Conservation (phyloP, 1,140 invertebrate genomes). For the Cryptotermes secundus region DNA sequence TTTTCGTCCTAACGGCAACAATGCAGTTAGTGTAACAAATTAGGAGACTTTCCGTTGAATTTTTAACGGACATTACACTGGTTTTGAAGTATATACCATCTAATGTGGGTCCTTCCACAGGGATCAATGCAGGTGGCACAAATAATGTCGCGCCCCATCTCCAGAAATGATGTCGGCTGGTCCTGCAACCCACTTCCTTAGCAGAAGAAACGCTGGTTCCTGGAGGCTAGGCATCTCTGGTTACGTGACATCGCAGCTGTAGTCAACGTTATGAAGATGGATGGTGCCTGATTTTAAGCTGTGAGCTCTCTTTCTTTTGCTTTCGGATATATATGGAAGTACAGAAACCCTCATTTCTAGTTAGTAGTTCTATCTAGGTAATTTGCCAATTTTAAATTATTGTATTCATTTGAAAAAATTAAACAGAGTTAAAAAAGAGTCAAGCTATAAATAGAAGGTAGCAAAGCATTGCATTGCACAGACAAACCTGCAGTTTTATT, state of each 20-base stretch:
- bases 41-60: too few species aligned
- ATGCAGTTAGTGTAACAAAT: too few species aligned
- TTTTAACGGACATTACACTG: too few species aligned
- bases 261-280: neutral
- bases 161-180: neutral
- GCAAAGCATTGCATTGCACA: neutral
- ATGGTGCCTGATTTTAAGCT: neutral
- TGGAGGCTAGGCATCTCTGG: neutral
- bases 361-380: neutral
- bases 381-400: neutral
- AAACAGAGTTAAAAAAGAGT: neutral
- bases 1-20: too few species aligned
- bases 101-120: constrained; percentile 33
- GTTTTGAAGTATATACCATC: too few species aligned
- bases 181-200: neutral
- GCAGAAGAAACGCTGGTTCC: neutral
- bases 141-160: constrained; percentile 42
- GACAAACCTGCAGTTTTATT: neutral
- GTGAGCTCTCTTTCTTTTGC: neutral
- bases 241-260: neutral
- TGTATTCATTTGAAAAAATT: neutral
- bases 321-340: neutral
- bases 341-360: neutral
- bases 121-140: constrained; percentile 49
- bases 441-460: neutral